Evolutionary conservation across 2,797 vertebrate genomes (phyloP).

Genomic region (Synanceia verrucosa): DNA sequence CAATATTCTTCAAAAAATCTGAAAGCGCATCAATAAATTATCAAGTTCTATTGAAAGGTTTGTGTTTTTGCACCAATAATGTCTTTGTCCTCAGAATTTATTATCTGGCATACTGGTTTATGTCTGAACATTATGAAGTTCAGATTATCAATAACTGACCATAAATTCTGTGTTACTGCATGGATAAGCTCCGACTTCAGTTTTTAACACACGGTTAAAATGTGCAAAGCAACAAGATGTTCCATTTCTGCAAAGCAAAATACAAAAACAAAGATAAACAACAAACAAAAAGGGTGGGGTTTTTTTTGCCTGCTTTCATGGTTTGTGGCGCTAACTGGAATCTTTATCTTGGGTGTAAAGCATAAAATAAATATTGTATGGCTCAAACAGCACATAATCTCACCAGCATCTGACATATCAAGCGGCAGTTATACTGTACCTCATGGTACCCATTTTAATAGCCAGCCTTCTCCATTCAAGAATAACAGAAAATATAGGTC

Average conservation of each 20-base stretch:
- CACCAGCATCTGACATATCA: not conserved
- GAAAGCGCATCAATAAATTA: conserved; percentile 13
- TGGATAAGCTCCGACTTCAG: not conserved
- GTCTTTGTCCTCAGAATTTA: not conserved
- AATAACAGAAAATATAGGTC: not conserved
- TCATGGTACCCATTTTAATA: conserved; percentile 17
- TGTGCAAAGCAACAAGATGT: not conserved
- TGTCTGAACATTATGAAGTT: not conserved
- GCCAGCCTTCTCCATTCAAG: conserved; percentile 15
- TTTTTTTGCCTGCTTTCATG: conserved; percentile 15
- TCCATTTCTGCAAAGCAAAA: conserved; percentile 14
- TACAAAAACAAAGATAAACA: conserved; percentile 1
- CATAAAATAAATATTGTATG: conserved; percentile 66
- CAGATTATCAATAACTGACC: not conserved
- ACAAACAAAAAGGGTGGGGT: not conserved
- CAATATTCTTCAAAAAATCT: conserved; percentile 31
- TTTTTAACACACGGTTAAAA: not conserved
- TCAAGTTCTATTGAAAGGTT: not conserved
- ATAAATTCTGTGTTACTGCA: not conserved
- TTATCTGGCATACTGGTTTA: not conserved
- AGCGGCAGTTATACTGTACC: conserved; percentile 45
- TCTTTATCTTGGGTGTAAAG: conserved; percentile 24
- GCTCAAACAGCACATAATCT: conserved; percentile 61
- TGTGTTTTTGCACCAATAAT: not conserved
- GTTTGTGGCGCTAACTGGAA: conserved; percentile 38